These are phyloP conservation scores for Acanthurus lineatus DNA, from an alignment of 2,797 vertebrate genomes.

Conservation along the genomic window DNA sequence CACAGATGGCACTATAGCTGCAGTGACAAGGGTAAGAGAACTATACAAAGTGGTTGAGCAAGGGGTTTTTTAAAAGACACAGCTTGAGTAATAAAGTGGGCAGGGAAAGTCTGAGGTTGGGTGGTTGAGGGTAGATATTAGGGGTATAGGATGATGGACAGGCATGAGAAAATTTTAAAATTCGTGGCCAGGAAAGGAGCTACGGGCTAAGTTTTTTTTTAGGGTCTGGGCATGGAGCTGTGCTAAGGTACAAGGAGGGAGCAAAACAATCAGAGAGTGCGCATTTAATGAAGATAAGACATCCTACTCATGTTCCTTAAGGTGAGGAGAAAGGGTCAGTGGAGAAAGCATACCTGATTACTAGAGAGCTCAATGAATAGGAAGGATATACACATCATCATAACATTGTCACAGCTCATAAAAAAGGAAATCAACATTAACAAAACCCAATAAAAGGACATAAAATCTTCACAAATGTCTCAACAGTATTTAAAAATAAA, in stretches of 20 bases:
- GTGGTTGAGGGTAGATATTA: constrained; percentile 24
- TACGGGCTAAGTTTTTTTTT: constrained; percentile 7
- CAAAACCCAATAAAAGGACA: constrained; percentile 82
- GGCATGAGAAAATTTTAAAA: constrained; percentile 48
- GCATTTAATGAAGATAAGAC: constrained; percentile 57
- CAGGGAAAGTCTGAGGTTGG: constrained; percentile 38
- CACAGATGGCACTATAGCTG: constrained; percentile 79
- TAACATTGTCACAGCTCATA: constrained; percentile 85
- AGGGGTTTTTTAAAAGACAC: constrained; percentile 66
- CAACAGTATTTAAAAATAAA: constrained; percentile 92
- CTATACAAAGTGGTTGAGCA: constrained; percentile 76
- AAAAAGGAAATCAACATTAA: constrained; percentile 82
- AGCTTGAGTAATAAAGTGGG: constrained; percentile 61
- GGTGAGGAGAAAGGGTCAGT: constrained; percentile 29
- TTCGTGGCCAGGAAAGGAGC: constrained; percentile 44
- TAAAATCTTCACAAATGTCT: constrained; percentile 94
- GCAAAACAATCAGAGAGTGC: constrained; percentile 44
- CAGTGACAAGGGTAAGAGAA: constrained; percentile 63
- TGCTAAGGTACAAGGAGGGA: constrained; percentile 64
- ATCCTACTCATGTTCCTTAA: constrained; percentile 51
- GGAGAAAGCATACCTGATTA: constrained; percentile 81
- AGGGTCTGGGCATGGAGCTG: constrained; percentile 44
- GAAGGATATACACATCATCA: constrained; percentile 78
- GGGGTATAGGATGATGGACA: constrained; percentile 32
- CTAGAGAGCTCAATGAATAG: constrained; percentile 79